Evolutionary conservation across 2,888 invertebrate genomes (phyloP).

Genomic region (Anaspis maculata): DNA sequence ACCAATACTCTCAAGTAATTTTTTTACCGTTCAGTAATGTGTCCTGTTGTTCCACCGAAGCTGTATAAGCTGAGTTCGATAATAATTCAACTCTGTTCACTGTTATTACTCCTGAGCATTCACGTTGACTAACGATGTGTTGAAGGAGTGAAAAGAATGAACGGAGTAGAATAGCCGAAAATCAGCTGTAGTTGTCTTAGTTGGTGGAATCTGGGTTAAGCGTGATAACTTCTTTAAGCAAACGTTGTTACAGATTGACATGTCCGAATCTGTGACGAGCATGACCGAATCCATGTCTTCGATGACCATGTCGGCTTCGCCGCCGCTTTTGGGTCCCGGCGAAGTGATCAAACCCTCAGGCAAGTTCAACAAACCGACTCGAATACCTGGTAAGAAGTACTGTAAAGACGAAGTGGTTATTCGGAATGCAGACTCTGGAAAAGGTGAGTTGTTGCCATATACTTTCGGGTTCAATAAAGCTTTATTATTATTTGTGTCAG

Average conservation of each 20-base stretch:
- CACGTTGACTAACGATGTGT: too few relatives aligned
- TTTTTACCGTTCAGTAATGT: too few relatives aligned
- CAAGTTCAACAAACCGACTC: conserved; percentile 80
- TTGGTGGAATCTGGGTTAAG: background rate
- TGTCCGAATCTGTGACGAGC: conserved; percentile 33
- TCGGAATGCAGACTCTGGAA: conserved; percentile 90
- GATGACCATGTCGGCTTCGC: conserved; percentile 45
- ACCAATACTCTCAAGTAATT: conserved; percentile 33
- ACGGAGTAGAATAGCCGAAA: too few relatives aligned
- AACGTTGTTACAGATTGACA: conserved; percentile 28
- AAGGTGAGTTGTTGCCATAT: conserved; percentile 78
- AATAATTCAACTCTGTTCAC: too few relatives aligned
- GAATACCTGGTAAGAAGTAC: conserved; percentile 87
- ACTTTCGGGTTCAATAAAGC: too few relatives aligned
- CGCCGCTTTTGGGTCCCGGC: conserved; percentile 66
- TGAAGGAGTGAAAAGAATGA: too few relatives aligned
- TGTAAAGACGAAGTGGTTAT: conserved; percentile 91
- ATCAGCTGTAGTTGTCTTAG: too few relatives aligned
- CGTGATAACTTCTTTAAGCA: background rate
- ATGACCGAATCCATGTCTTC: conserved; percentile 47
- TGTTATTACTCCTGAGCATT: too few relatives aligned
- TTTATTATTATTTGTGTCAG: too few relatives aligned
- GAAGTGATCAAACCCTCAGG: conserved; percentile 83
- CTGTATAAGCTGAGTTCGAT: too few relatives aligned
- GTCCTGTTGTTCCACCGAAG: too few relatives aligned